Percentiles rank a stretch among this genome's conserved stretches.
Conservation (phyloP, 2,113 vertebrate genomes). For the Microcebus tavaratra region DNA sequence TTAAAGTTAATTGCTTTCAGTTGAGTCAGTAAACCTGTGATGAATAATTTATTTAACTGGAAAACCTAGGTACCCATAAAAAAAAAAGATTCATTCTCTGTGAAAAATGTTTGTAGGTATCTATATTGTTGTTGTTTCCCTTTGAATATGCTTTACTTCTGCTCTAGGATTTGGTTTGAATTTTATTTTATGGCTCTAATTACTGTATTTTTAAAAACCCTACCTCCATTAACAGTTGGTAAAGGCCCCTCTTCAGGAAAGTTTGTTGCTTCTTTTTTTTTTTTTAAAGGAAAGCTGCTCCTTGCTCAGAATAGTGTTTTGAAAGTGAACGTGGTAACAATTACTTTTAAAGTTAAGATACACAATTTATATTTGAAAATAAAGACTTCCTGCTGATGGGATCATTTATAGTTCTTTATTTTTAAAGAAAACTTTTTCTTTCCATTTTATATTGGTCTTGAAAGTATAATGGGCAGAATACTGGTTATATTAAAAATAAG, state of each 20-base stretch:
- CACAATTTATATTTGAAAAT: slow-evolving; percentile 74
- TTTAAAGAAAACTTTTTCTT: slow-evolving; percentile 56
- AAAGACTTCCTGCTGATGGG: slow-evolving; percentile 68
- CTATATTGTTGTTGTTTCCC: slow-evolving; percentile 68
- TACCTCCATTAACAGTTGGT: slow-evolving; percentile 85
- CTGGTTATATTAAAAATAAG: slow-evolving; percentile 50
- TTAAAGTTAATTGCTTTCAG: slow-evolving; percentile 64
- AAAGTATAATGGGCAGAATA: slow-evolving; percentile 44
- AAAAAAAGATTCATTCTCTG: slow-evolving; percentile 78
- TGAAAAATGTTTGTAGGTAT: slow-evolving; percentile 73
- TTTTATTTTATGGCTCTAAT: slow-evolving; percentile 80
- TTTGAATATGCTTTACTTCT: slow-evolving; percentile 82
- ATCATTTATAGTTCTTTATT: slow-evolving; percentile 67
- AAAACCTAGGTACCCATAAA: slow-evolving; percentile 78
- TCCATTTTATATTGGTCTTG: slow-evolving; percentile 58
- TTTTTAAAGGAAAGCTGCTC: slow-evolving; percentile 84
- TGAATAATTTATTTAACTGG: slow-evolving; percentile 77
- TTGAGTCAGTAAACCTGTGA: slow-evolving; percentile 64
- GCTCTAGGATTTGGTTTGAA: slow-evolving; percentile 77
- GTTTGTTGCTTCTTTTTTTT: slow-evolving; percentile 84
- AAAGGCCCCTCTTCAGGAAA: slow-evolving; percentile 86
- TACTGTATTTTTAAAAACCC: slow-evolving; percentile 85
- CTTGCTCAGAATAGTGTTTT: slow-evolving; percentile 84
- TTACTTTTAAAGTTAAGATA: slow-evolving; percentile 74
- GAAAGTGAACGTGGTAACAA: slow-evolving; percentile 75